These are phyloP conservation scores for Emydoidea blandingii DNA, from an alignment of 2,797 vertebrate species.

Conservation along the genomic window DNA sequence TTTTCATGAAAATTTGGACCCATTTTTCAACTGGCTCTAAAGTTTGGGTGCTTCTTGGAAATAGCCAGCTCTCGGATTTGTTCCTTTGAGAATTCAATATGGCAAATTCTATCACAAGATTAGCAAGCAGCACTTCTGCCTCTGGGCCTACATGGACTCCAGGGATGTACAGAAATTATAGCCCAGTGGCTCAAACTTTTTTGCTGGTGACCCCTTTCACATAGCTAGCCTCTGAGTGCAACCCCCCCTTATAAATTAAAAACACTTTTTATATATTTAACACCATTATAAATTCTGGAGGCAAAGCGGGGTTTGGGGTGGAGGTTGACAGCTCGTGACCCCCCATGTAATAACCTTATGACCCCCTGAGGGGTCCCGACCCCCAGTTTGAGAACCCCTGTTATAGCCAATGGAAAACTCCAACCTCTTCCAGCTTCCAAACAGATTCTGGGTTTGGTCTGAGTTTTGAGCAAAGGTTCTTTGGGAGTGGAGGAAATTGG, in stretches of 20 bases:
- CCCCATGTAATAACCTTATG: too few species aligned
- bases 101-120: neutral
- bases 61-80: neutral
- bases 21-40: neutral
- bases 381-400: too few species aligned
- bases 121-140: neutral
- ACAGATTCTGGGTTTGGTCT: rapidly evolving
- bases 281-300: too few species aligned
- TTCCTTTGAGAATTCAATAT: neutral
- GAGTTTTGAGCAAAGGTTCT: neutral
- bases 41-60: neutral
- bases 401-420: neutral
- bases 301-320: too few species aligned
- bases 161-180: rapidly evolving
- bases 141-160: neutral
- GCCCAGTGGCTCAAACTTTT: too few species aligned
- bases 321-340: too few species aligned
- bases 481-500: neutral
- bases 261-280: too few species aligned
- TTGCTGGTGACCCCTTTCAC: too few species aligned
- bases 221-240: too few species aligned
- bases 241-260: too few species aligned
- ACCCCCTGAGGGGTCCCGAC: too few species aligned
- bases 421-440: neutral
- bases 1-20: neutral